phyloP scores from a whole-genome alignment of 2,113 vertebrate genomes.

The Mohoua ochrocephala region DNA sequence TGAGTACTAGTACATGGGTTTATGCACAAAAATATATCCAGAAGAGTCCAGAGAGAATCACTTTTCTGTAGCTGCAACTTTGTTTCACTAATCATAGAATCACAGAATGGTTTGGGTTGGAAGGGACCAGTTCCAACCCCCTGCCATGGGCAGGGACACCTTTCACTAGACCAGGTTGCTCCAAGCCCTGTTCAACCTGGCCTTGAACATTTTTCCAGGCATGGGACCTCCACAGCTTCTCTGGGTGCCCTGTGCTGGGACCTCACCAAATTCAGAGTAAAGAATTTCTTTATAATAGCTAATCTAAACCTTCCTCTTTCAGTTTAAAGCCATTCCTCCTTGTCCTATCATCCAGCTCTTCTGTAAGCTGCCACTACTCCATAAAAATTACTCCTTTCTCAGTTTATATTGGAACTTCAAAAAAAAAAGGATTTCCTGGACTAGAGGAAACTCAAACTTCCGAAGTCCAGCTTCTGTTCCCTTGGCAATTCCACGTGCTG shows the following conservation, averaged over 20 bases:
- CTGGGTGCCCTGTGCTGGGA: not conserved
- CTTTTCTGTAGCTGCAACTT: not conserved
- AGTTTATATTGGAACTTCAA: not conserved
- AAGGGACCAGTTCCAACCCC: not conserved
- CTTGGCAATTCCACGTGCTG: not conserved
- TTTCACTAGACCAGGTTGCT: not conserved
- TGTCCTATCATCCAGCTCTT: not conserved
- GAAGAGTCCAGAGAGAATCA: not conserved
- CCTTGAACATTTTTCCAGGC: not conserved
- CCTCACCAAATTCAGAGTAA: not conserved
- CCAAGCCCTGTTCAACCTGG: accelerated
- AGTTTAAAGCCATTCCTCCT: not conserved
- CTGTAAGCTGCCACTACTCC: not conserved
- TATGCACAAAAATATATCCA: not conserved
- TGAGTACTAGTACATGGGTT: not conserved
- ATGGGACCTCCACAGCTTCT: not conserved
- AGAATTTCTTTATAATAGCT: not conserved
- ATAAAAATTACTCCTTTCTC: not conserved
- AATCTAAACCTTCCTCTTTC: not conserved
- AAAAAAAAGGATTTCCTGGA: not conserved
- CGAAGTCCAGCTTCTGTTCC: not conserved
- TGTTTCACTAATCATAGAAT: not conserved
- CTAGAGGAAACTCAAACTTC: not conserved
- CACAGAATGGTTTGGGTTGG: not conserved
- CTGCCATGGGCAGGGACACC: not conserved